These are phyloP conservation scores for Euwallacea similis DNA, from an alignment of 1,140 invertebrate genomes.

Conservation along the genomic window DNA sequence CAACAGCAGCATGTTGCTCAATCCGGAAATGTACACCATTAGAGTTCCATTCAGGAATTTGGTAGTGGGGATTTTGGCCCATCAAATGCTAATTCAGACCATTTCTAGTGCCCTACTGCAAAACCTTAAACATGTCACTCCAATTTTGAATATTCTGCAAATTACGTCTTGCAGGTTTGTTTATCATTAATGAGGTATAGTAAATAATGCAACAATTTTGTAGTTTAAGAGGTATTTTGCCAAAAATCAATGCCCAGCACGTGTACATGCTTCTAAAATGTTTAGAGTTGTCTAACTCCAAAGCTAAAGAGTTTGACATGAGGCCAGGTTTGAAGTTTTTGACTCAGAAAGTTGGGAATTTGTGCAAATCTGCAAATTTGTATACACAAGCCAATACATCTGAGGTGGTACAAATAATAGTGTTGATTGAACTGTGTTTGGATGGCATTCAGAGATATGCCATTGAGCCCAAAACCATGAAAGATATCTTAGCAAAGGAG, in stretches of 20 bases:
- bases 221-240: conserved; percentile 58
- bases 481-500: conserved; percentile 64
- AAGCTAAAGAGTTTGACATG: conserved; percentile 83
- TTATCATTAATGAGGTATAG: not conserved
- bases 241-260: conserved; percentile 60
- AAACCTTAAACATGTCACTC: conserved; percentile 63
- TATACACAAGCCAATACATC: conserved; percentile 91
- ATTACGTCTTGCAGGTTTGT: conserved; percentile 55
- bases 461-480: conserved; percentile 65
- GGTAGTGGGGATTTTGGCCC: conserved; percentile 84
- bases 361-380: conserved; percentile 85
- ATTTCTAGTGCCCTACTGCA: conserved; percentile 83
- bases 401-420: conserved; percentile 87
- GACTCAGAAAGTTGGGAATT: conserved; percentile 87
- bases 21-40: conserved; percentile 75
- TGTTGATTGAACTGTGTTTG: conserved; percentile 78
- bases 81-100: conserved; percentile 89
- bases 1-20: conserved; percentile 69
- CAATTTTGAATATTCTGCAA: conserved; percentile 61
- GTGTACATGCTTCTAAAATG: conserved; percentile 73
- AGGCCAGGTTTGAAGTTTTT: conserved; percentile 90
- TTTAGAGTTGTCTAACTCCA: conserved; percentile 76
- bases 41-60: conserved; percentile 84
- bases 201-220: not conserved
- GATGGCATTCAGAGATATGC: conserved; percentile 64